Conservation (phyloP, 2,888 invertebrate species). For the Macrosiphum euphorbiae region DNA sequence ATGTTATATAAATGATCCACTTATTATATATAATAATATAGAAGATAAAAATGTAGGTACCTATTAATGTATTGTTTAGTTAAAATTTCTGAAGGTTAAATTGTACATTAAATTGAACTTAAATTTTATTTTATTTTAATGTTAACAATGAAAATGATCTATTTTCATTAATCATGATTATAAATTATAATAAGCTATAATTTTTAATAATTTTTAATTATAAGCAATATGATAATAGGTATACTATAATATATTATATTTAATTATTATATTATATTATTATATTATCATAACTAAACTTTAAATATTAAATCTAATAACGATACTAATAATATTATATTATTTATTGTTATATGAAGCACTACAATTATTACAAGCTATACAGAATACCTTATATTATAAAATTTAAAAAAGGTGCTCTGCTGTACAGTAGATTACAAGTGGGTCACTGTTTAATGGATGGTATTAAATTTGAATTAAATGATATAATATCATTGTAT, state of each 20-base stretch:
- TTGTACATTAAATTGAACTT: background rate
- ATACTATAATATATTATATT: background rate
- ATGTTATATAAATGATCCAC: background rate
- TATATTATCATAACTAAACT: too few relatives aligned
- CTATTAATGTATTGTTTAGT: background rate
- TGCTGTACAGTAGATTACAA: too few relatives aligned
- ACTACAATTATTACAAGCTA: background rate
- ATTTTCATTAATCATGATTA: background rate
- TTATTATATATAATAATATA: background rate
- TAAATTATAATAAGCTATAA: too few relatives aligned
- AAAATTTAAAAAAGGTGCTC: too few relatives aligned
- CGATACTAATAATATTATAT: background rate
- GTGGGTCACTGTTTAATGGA: too few relatives aligned
- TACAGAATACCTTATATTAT: too few relatives aligned
- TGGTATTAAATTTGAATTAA: too few relatives aligned
- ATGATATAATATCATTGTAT: too few relatives aligned
- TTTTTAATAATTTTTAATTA: background rate
- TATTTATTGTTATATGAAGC: background rate
- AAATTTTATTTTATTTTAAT: background rate
- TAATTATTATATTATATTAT: background rate
- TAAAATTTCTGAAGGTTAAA: background rate
- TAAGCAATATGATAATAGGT: background rate
- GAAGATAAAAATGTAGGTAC: background rate
- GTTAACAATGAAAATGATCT: background rate
- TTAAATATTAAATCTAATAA: background rate